Percentiles rank a stretch among this genome's conserved stretches.
These are phyloP conservation scores for Anorthoa munda DNA, from an alignment of 2,888 invertebrate species.

Conservation along the genomic window DNA sequence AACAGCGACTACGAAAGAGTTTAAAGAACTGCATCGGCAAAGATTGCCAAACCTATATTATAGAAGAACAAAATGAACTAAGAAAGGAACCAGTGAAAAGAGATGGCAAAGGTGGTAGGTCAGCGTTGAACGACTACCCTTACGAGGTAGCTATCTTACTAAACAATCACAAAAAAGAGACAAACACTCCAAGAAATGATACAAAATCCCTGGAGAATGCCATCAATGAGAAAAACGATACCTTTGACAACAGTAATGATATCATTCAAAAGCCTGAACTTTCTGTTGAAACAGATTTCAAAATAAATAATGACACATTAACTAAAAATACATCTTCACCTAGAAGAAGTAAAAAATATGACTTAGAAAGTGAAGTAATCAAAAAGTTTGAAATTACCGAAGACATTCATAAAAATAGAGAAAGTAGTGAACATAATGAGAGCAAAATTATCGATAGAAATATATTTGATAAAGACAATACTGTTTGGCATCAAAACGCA, in stretches of 20 bases:
- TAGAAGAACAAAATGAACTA: constrained; percentile 51
- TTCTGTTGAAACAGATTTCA: background rate
- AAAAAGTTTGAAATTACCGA: constrained; percentile 74
- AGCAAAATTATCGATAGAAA: constrained; percentile 65
- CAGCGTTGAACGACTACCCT: constrained; percentile 81
- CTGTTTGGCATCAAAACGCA: constrained; percentile 77
- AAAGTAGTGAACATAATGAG: constrained; percentile 39
- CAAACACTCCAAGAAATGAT: constrained; percentile 32
- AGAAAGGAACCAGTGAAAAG: constrained; percentile 59
- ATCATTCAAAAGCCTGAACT: background rate
- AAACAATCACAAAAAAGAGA: constrained; percentile 67
- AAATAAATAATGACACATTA: constrained; percentile 27
- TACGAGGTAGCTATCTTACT: constrained; percentile 79
- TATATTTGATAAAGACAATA: constrained; percentile 75
- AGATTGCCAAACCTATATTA: constrained; percentile 48
- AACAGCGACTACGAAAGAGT: constrained; percentile 69
- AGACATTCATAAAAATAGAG: constrained; percentile 70
- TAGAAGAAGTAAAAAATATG: constrained; percentile 78
- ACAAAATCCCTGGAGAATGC: constrained; percentile 44
- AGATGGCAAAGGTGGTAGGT: constrained; percentile 72
- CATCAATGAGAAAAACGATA: constrained; percentile 3
- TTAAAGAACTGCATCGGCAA: constrained; percentile 67
- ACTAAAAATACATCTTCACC: constrained; percentile 57
- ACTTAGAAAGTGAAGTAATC: constrained; percentile 72
- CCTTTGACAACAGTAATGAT: background rate